These are phyloP conservation scores for Muraenolepis orangiensis DNA, from an alignment of 2,797 vertebrate species.

Conservation along the genomic window DNA sequence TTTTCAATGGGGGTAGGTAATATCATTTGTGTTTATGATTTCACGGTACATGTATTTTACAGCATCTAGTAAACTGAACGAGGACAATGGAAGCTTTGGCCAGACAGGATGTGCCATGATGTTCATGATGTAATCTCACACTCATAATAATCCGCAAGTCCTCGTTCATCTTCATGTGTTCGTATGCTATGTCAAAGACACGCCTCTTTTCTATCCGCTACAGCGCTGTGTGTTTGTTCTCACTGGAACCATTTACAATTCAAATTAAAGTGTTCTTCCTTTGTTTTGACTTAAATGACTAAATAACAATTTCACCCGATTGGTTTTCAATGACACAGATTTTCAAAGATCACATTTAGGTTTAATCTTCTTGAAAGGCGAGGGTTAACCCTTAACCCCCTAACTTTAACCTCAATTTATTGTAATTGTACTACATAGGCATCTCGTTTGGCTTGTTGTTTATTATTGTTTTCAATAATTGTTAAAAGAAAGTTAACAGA, in stretches of 20 bases:
- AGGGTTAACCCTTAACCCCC: no score
- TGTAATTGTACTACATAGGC: constrained; percentile 40
- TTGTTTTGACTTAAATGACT: background rate
- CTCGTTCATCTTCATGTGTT: background rate
- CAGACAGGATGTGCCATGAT: background rate
- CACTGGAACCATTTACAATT: background rate
- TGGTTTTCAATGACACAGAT: background rate
- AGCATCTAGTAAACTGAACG: background rate
- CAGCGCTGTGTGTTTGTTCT: background rate
- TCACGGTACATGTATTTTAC: constrained; percentile 6
- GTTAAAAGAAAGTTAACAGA: constrained; percentile 39
- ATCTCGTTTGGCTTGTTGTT: constrained; percentile 37
- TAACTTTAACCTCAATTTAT: constrained; percentile 31
- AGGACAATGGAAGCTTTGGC: background rate
- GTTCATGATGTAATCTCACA: background rate
- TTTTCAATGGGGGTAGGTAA: constrained; percentile 4
- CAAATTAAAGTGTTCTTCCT: background rate
- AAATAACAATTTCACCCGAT: background rate
- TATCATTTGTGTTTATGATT: constrained; percentile 15
- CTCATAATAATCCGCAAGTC: background rate
- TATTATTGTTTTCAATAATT: constrained; percentile 33
- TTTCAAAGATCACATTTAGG: background rate
- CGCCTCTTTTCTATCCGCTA: background rate
- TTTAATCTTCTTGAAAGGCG: no score
- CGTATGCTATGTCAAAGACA: background rate